These are phyloP conservation scores for Netelia virgata DNA, from an alignment of 2,888 invertebrate genomes.

Conservation along the genomic window DNA sequence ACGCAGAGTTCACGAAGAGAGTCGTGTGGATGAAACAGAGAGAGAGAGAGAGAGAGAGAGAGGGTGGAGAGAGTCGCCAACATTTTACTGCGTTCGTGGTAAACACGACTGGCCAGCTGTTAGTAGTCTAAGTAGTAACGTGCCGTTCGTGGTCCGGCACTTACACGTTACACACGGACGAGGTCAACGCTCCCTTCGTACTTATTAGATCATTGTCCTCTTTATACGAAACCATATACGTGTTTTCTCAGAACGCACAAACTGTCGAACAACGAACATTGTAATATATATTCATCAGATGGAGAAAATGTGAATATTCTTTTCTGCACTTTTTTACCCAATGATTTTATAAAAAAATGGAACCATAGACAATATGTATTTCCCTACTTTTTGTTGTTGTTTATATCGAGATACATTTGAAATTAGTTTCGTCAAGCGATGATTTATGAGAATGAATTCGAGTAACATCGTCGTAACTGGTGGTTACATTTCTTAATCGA, in stretches of 20 bases:
- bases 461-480: neutral
- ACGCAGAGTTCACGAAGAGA: slow-evolving; percentile 29
- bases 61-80: slow-evolving; percentile 19
- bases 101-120: slow-evolving; percentile 71
- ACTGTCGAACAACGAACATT: neutral
- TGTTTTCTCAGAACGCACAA: neutral
- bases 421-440: slow-evolving; percentile 10
- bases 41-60: neutral
- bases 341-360: slow-evolving; percentile 7
- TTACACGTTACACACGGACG: slow-evolving; percentile 48
- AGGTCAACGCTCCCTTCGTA: slow-evolving; percentile 71
- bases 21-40: slow-evolving; percentile 3
- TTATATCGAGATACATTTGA: no score
- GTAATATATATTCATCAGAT: no score
- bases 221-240: slow-evolving; percentile 24
- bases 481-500: neutral
- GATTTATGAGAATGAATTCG: slow-evolving; percentile 6
- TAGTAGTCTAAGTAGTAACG: slow-evolving; percentile 77
- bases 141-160: slow-evolving; percentile 70
- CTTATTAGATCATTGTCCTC: slow-evolving; percentile 45
- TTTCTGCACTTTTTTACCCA: no score
- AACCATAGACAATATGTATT: neutral
- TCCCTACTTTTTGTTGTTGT: no score
- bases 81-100: slow-evolving; percentile 76
- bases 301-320: no score